Evolutionary conservation across 2,797 vertebrate genomes (phyloP).

Genomic region (Rousettus madagascariensis): DNA sequence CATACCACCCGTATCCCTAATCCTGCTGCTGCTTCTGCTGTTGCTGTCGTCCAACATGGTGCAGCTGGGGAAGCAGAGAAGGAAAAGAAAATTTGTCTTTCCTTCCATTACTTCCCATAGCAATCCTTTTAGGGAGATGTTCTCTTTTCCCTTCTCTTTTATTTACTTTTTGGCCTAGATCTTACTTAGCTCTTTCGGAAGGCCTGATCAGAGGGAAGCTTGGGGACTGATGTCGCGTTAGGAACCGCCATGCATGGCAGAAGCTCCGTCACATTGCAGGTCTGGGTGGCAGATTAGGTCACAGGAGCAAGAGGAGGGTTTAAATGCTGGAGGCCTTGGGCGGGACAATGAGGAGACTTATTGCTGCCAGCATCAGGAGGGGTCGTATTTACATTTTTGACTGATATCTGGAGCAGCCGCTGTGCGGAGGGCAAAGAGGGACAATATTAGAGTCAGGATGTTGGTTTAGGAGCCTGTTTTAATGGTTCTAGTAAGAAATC

Average conservation of each 20-base stretch:
- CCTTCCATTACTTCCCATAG: not conserved
- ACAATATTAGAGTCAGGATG: not conserved
- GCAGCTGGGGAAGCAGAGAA: not conserved
- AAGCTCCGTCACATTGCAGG: rapidly evolving
- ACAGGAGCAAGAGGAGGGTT: not conserved
- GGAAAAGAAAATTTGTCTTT: not conserved
- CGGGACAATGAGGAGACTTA: no score
- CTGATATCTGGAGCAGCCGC: not conserved
- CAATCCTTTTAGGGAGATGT: not conserved
- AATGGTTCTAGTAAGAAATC: not conserved
- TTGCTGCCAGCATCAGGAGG: not conserved
- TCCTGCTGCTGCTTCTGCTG: not conserved
- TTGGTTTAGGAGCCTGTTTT: not conserved
- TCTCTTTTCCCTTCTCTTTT: not conserved
- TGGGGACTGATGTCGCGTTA: not conserved
- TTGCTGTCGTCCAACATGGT: not conserved
- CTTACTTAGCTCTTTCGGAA: constrained; percentile 1
- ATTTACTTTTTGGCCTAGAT: not conserved
- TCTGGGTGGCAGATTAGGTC: not conserved
- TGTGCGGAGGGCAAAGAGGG: not conserved
- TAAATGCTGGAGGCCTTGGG: not conserved
- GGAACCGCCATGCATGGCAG: not conserved
- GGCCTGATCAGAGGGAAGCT: not conserved
- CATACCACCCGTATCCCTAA: not conserved
- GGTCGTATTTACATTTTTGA: not conserved